A percentile compares a stretch with the other conserved stretches of the same genome.
Conservation (phyloP, 2,888 invertebrate genomes). For the Zaprionus bogoriensis region DNA sequence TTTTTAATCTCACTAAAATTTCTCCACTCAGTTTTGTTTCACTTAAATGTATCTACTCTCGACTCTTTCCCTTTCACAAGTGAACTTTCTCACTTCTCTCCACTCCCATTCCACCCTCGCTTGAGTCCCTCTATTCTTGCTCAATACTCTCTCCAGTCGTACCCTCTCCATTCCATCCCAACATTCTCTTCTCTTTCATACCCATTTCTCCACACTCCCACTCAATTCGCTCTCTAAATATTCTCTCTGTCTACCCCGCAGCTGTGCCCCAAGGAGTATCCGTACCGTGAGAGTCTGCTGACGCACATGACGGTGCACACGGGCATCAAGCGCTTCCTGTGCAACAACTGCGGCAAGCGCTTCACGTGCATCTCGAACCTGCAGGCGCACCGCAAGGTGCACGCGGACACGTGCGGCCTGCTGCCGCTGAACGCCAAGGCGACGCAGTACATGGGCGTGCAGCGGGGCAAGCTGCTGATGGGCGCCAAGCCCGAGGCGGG, state of each 20-base stretch:
- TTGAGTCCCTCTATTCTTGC: no score
- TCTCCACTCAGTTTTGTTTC: no score
- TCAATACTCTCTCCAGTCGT: no score
- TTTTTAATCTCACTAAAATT: no score
- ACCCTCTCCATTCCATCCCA: no score
- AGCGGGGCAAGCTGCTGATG: conserved; percentile 79
- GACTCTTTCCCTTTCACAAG: no score
- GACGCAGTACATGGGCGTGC: conserved; percentile 81
- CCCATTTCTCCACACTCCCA: no score
- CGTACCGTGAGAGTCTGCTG: conserved; percentile 84
- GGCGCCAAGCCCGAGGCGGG: conserved; percentile 81
- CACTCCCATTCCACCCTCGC: no score
- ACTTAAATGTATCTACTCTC: no score
- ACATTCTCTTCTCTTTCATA: no score
- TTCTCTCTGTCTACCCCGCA: conserved; percentile 39
- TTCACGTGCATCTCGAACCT: conserved; percentile 84
- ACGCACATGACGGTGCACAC: conserved; percentile 84
- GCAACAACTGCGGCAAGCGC: conserved; percentile 84
- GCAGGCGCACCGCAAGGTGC: conserved; percentile 83
- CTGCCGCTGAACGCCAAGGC: conserved; percentile 81
- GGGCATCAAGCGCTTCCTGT: conserved; percentile 84
- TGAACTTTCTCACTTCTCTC: no score
- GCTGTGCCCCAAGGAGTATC: conserved; percentile 83
- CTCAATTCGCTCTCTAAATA: no score
- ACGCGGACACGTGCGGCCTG: conserved; percentile 83